A percentile compares a stretch with the other conserved stretches of the same genome.
phyloP scores from a whole-genome alignment of 2,888 invertebrate species.

The Chalcosyrphus nemorum region DNA sequence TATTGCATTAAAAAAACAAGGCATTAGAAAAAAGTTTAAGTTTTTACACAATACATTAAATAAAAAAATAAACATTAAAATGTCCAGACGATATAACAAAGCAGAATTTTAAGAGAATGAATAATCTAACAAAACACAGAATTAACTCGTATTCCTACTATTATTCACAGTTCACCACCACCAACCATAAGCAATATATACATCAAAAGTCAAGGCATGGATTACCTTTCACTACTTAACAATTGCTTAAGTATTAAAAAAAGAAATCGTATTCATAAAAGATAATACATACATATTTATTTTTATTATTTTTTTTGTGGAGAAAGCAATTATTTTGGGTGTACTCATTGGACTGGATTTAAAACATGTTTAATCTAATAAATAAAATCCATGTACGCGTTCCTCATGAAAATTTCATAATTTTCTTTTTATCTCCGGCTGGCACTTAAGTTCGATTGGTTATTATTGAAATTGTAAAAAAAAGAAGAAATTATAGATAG shows the following conservation, averaged over 20 bases:
- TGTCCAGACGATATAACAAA: slow-evolving; percentile 1
- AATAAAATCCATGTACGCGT: not conserved
- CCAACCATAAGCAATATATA: not conserved
- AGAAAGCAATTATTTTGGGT: not conserved
- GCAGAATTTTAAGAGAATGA: not conserved
- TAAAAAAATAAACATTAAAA: slow-evolving; percentile 15
- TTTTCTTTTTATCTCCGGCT: not conserved
- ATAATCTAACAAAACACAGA: slow-evolving; percentile 31
- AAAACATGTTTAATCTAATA: not conserved
- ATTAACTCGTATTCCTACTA: slow-evolving; percentile 36
- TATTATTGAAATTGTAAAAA: slow-evolving; percentile 9
- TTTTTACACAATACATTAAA: slow-evolving; percentile 40
- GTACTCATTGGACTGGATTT: not conserved
- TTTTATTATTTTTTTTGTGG: not conserved
- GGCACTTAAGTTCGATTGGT: not conserved
- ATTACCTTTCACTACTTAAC: slow-evolving; percentile 18
- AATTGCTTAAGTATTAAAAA: slow-evolving; percentile 15
- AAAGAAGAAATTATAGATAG: not conserved
- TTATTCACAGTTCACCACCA: slow-evolving; percentile 21
- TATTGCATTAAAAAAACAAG: slow-evolving; percentile 34
- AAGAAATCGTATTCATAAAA: not conserved
- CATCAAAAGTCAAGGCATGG: slow-evolving; percentile 8
- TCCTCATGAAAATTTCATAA: not conserved
- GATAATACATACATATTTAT: not conserved
- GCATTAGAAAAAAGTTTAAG: slow-evolving; percentile 39